Evolutionary conservation across 1,140 invertebrate genomes (phyloP).

Genomic region (Wiebesia pumilae): DNA sequence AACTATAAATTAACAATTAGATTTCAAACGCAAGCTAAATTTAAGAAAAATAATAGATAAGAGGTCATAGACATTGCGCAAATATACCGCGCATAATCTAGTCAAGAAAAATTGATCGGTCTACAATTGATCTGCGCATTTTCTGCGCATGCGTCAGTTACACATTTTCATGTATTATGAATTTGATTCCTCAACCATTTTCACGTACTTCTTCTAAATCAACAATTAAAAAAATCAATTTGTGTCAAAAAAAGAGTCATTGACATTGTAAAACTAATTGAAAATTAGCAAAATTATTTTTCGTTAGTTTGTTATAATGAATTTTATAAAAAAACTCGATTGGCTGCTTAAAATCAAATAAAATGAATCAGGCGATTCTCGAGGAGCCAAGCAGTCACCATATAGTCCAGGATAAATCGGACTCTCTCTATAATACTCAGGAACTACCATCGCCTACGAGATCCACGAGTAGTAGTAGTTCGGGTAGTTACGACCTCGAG

Average conservation of each 20-base stretch:
- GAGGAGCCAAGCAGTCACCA: slow-evolving; percentile 70
- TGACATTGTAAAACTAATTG: background rate
- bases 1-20: background rate
- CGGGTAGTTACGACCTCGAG: slow-evolving; percentile 75
- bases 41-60: background rate
- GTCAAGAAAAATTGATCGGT: background rate
- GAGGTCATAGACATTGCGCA: background rate
- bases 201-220: background rate
- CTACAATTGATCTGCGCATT: slow-evolving; percentile 31
- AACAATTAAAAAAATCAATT: background rate
- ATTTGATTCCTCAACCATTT: background rate
- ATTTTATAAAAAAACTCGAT: slow-evolving; percentile 16
- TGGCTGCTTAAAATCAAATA: slow-evolving; percentile 2
- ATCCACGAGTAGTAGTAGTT: slow-evolving; percentile 75
- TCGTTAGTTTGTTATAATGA: background rate
- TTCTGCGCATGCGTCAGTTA: slow-evolving; percentile 29
- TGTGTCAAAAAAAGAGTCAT: background rate
- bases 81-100: background rate
- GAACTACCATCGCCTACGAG: slow-evolving; percentile 64
- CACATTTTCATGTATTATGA: slow-evolving; percentile 31
- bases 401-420: slow-evolving; percentile 68
- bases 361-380: slow-evolving; percentile 63
- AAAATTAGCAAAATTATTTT: background rate
- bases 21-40: background rate
- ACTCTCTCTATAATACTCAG: slow-evolving; percentile 58